These are phyloP conservation scores for Upupa epops DNA, from an alignment of 2,113 vertebrate genomes.

Conservation along the genomic window DNA sequence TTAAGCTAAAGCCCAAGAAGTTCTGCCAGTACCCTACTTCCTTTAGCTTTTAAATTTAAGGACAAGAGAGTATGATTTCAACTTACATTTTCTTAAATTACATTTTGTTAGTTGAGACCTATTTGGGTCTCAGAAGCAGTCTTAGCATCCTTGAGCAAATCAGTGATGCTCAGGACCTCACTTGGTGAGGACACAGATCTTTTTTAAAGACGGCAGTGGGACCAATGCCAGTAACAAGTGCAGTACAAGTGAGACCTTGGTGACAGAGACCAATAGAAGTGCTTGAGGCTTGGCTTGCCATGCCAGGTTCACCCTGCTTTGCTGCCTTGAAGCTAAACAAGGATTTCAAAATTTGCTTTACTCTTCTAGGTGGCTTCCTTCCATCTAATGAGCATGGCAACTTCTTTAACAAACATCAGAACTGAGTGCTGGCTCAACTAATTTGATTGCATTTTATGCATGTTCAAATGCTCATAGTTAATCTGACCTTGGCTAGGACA, in stretches of 20 bases:
- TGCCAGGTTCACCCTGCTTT: background rate
- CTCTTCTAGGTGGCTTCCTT: slow-evolving; percentile 48
- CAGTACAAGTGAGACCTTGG: background rate
- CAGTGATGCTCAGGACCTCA: background rate
- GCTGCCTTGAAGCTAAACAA: background rate
- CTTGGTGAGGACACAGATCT: background rate
- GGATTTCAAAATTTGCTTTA: slow-evolving; percentile 42
- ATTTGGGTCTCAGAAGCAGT: background rate
- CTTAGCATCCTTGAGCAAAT: background rate
- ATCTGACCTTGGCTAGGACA: slow-evolving; percentile 41
- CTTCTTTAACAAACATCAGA: slow-evolving; percentile 32
- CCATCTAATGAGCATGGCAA: slow-evolving; percentile 32
- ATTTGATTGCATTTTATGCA: slow-evolving; percentile 47
- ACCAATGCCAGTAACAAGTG: background rate
- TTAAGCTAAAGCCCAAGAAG: background rate
- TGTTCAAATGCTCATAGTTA: slow-evolving; percentile 29
- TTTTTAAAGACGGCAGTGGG: background rate
- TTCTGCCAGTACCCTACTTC: background rate
- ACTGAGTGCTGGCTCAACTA: slow-evolving; percentile 10
- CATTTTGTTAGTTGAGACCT: background rate
- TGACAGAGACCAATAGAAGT: background rate
- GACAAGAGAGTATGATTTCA: background rate
- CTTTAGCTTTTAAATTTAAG: background rate
- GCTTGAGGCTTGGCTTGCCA: background rate
- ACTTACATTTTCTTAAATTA: background rate